Evolutionary conservation across 2,888 invertebrate genomes (phyloP), one percentile per base, ranked within the genome.

Genomic region (Zeuzera pyrina): DNA sequence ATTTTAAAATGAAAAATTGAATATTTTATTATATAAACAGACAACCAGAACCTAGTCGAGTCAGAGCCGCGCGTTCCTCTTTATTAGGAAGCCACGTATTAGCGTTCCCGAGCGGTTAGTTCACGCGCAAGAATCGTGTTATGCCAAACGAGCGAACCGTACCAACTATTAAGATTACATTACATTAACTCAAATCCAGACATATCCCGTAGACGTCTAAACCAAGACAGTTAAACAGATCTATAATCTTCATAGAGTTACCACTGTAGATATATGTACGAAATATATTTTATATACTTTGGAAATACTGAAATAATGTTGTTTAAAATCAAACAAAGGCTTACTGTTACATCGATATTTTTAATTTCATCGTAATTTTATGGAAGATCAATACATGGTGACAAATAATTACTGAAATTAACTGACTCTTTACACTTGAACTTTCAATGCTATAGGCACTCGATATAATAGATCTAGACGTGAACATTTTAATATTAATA

Each of bases 361-460:
- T 83, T 81, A 81, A 81, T 83, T 81, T 81, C 79, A 78, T 79
- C 79, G 76, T 83, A 83, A 79, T 78, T 77, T 81, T 83, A 83
- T 83, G 83, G 83, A 83, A 81, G 83, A 83, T 81, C 83, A 78
- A 81, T 83, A 83, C 79, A 83, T 77, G 77, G 73, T 83, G 83
- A 81, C 76, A 77, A 77, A 74, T 72, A 65, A 77, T 77, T 78
- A 76, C 64, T 71, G 76, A 79, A 79, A 77, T 73, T 60, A 74
- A 74, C 74, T 70, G 79, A 78, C 72, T 79, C 79, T 81, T 71
- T 79, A 83, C 81, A 83, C 61, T 78, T 77, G 71, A 79, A 77
- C 64, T 63, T 64, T 74, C 78, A 79, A 77, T 77, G 76, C 81
- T 81, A 79, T 81, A 83, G 83, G 83, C 83, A 83, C 81, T 83